Conservation (phyloP, 2,888 invertebrate species). For the Cistogaster globosa region DNA sequence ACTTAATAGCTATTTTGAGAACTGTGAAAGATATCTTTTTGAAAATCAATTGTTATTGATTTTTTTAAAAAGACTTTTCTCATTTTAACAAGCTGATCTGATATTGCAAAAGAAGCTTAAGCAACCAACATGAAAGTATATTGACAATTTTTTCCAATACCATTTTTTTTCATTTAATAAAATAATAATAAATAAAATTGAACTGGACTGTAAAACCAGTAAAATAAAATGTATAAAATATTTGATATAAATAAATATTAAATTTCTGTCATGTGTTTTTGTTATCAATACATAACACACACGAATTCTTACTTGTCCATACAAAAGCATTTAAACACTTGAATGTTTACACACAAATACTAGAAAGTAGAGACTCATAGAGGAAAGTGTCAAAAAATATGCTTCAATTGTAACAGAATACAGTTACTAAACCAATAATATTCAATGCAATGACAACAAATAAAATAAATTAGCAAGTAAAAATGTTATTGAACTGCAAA, state of each 20-base stretch:
- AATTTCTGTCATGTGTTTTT: conserved; percentile 23
- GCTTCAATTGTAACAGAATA: conserved; percentile 12
- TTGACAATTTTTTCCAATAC: no score
- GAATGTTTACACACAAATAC: conserved; percentile 29
- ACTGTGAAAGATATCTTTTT: no score
- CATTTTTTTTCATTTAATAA: no score
- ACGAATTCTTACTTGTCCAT: background rate
- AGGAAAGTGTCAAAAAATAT: conserved; percentile 24
- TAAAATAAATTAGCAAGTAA: conserved; percentile 16
- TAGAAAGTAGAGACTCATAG: background rate
- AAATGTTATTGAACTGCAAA: conserved; percentile 6
- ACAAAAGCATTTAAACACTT: conserved; percentile 15
- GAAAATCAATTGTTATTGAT: no score
- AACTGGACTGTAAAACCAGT: no score
- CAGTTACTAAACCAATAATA: conserved; percentile 24
- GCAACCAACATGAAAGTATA: no score
- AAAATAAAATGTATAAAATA: background rate
- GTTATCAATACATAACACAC: conserved; percentile 13
- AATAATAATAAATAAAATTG: no score
- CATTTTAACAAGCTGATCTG: no score
- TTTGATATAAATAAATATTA: background rate
- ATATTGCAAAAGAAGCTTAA: no score
- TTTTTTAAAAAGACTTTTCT: no score
- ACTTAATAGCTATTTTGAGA: no score
- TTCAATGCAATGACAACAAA: conserved; percentile 21